Conservation (phyloP, 2,113 vertebrate genomes). For the Pseudorectes ferrugineus region DNA sequence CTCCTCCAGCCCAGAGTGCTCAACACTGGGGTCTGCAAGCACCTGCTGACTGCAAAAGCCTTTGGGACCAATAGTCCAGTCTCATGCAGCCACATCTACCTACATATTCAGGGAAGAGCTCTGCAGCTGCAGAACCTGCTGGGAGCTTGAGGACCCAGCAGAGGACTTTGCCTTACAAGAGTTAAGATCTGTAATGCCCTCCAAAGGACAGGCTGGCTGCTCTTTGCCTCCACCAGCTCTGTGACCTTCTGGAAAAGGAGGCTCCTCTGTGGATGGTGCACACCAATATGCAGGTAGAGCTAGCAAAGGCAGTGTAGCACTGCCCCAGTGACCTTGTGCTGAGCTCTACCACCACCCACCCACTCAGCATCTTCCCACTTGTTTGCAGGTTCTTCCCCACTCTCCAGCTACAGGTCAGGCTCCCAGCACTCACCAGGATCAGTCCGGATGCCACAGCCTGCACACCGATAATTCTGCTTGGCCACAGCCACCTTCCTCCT, state of each 20-base stretch:
- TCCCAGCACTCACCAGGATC: constrained; percentile 83
- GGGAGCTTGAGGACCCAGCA: neutral
- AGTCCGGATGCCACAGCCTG: constrained; percentile 91
- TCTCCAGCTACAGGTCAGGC: neutral
- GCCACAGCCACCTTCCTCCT: constrained; percentile 92
- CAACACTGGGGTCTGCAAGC: neutral
- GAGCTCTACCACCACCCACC: neutral
- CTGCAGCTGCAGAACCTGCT: neutral
- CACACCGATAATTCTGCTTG: constrained; percentile 97
- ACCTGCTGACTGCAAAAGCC: neutral
- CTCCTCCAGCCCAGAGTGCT: neutral
- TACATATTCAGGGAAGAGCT: neutral
- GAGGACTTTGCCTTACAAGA: neutral
- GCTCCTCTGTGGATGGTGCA: neutral
- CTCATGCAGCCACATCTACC: neutral
- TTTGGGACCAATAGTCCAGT: neutral
- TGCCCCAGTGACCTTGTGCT: neutral
- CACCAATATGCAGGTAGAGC: neutral
- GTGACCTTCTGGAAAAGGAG: neutral
- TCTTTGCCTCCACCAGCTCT: neutral
- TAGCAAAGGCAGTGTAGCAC: neutral
- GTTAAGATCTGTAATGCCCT: neutral
- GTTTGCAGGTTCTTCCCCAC: neutral
- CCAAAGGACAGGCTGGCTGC: neutral
- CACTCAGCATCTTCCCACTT: neutral